Evolutionary conservation across 2,888 invertebrate species (phyloP), one percentile per base, ranked within the genome.

Genomic region (Oxytorus armatus): DNA sequence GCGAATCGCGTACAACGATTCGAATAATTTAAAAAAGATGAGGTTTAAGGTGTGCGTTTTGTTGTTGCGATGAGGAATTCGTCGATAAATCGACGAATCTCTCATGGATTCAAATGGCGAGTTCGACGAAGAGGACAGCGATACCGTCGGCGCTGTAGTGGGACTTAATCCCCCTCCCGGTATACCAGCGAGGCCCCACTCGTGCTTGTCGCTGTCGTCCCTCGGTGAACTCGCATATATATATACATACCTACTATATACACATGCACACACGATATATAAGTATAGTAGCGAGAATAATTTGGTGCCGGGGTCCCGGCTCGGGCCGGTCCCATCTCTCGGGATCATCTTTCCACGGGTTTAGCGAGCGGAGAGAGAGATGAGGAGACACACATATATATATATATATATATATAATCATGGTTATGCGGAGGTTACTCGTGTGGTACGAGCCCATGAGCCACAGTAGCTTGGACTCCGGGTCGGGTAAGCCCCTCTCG

Each of bases 301-400:
- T 86, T 85, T 82, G 83, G 85, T 70, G 61, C 84, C 86, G 81
- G 88, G 88, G 87, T 88, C 85, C 87, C 85, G 69, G 51, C 61
- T 72, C 39, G 65, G 77, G 47, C 78, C 83, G 82, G 86, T 87
- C 87, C 88, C 89, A 88, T 88, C 86, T 87, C 86, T 85, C 23
- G 87, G 88, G 88, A 88, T 89, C 89, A 88, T 90, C 89, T 88
- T 86, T 86, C 86, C 84, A 75, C 77, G 82, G 77, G 80, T 80
- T 75, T 68, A 80, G 53, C 83, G 77, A 82, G 74, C 66, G 69
- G 65, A 47, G 16, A 44, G 59, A 47, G 57, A n/a, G 29, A 33
- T n/a, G n/a, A 16, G 36, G 14, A 44, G 55, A 44, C 44, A 49
- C 42, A 33, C 8, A 1, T 29, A 18, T 18, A 11, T 18, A 8